Evolutionary conservation across 53 echinoderm and acorn worm genomes (phyloP), one percentile per base, ranked within the genome.

Genomic region (Zoroaster sp.): DNA sequence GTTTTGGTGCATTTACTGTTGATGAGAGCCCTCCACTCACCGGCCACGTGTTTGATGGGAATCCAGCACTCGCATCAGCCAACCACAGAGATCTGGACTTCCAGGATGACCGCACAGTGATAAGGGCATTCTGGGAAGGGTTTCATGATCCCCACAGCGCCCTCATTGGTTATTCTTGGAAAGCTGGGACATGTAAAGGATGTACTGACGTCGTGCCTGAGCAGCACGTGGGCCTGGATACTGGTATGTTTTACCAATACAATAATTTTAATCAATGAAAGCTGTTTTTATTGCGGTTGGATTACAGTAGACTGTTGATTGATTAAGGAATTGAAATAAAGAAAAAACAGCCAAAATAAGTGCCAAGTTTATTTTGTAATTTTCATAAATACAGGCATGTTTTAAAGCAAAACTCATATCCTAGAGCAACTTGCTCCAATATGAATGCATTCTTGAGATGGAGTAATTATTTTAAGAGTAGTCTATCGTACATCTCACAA

Each of bases 11-110:
- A 4, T 88, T 72, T 42, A 21, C 34, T 34, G 92, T 92, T 1
- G 91, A 91, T 23, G 86, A 75, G 7, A 87, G 87, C 30, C 87
- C 87, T 18, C 91, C 91, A 40, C 40, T 87, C 34, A 51, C 87
- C 21, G 91, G 91, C 12, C 69, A 54, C 51, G 91, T 91, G 38
- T 87, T 87, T 20, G 92, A 92, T 74, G 92, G 92, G 9, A 72
- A 41, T 40, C 59, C 49, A 34, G 33, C 66, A 14, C 30, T 18
- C n/a, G 69, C 36, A 7, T 21, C 63, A 20, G 72, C 34, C 34
- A 51, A 51, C 49, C 69, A 78, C 41, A 78, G 52, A 54, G 92
- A 92, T 36, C 66, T 20, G 72, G 88, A 92, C 67, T 80, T 73
- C 25, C 88, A 92, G 65, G 55, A 63, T 15, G 88, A 92, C 37